phyloP scores from a whole-genome alignment of 2,888 invertebrate genomes.

The Aphodius sticticus region DNA sequence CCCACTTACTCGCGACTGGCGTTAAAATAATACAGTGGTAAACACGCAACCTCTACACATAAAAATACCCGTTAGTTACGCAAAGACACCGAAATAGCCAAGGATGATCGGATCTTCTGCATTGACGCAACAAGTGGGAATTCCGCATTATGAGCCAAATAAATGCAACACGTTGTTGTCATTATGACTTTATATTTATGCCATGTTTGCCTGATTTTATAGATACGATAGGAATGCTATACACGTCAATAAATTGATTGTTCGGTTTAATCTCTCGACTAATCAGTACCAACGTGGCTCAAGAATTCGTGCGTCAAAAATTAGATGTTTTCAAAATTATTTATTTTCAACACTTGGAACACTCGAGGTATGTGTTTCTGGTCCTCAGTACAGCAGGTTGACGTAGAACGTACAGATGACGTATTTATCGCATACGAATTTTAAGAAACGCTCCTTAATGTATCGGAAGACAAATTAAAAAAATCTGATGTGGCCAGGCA shows the following conservation, averaged over 20 bases:
- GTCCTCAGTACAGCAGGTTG: conserved; percentile 10
- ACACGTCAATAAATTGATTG: too few species aligned
- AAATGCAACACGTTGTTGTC: background rate
- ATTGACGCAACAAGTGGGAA: conserved; percentile 29
- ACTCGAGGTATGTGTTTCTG: conserved; percentile 22
- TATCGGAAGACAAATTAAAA: too few species aligned
- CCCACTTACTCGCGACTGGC: background rate
- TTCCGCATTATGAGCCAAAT: conserved; percentile 11
- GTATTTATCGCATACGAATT: too few species aligned
- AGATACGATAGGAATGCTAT: too few species aligned
- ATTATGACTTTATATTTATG: background rate
- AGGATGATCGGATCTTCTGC: background rate
- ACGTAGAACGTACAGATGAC: background rate
- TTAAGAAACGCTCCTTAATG: too few species aligned
- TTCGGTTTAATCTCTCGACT: background rate
- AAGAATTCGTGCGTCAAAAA: conserved; percentile 12
- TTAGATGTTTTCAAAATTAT: conserved; percentile 21
- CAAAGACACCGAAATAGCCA: background rate
- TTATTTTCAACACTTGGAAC: conserved; percentile 24
- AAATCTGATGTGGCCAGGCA: too few species aligned
- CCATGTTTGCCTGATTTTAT: too few species aligned
- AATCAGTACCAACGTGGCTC: background rate
- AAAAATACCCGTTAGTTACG: background rate
- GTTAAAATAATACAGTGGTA: background rate
- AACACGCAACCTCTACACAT: background rate